A percentile compares a stretch with the other conserved stretches of the same genome.
Evolutionary conservation across 2,113 vertebrate genomes (phyloP).

Genomic region (Chionomys nivalis): DNA sequence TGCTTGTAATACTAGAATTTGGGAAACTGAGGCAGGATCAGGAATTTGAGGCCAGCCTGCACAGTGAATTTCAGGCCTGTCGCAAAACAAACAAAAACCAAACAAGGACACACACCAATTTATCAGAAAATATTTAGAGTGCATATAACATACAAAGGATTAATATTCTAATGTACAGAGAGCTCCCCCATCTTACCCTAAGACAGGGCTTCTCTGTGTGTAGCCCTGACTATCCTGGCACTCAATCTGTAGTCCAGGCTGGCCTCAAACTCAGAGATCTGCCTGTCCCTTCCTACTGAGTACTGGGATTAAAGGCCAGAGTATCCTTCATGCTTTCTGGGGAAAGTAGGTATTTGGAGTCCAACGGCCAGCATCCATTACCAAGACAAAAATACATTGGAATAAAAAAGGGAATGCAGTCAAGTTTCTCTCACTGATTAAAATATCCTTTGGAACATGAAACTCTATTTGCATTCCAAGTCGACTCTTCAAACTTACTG

Average conservation of each 20-base stretch:
- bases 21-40: neutral
- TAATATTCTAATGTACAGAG: neutral
- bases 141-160: neutral
- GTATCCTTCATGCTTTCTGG: neutral
- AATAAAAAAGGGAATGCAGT: neutral
- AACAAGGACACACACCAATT: neutral
- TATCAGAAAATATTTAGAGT: constrained; percentile 36
- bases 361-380: neutral
- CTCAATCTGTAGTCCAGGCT: neutral
- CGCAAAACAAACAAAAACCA: neutral
- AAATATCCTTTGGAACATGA: neutral
- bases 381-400: neutral
- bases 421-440: neutral
- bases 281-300: neutral
- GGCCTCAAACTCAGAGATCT: neutral
- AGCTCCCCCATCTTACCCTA: neutral
- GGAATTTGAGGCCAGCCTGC: neutral
- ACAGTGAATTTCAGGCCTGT: neutral
- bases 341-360: neutral
- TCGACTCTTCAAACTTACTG: neutral
- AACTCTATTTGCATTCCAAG: neutral
- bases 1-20: neutral
- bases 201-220: neutral
- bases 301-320: neutral
- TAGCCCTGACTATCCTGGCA: neutral